Conservation (phyloP, 2,113 vertebrate genomes). For the Cairina moschata region DNA sequence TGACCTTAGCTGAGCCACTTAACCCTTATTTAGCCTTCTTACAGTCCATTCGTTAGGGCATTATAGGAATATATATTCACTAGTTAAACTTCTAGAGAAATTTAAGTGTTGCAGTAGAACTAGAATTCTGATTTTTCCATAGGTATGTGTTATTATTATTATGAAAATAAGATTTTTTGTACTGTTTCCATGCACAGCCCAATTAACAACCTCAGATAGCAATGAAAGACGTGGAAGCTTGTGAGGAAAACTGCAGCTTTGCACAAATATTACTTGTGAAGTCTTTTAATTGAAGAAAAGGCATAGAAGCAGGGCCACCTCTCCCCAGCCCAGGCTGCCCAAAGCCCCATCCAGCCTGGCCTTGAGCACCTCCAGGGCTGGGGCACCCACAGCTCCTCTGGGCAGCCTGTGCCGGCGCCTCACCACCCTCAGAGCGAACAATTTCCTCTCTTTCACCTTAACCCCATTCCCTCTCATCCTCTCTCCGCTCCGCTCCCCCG, state of each 20-base stretch:
- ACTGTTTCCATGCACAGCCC: background rate
- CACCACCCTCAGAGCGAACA: too few species aligned
- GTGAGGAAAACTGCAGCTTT: background rate
- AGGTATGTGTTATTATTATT: background rate
- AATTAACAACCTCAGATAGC: background rate
- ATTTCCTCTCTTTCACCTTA: too few species aligned
- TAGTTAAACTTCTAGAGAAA: background rate
- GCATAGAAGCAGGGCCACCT: background rate
- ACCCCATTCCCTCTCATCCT: too few species aligned
- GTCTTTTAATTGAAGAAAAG: background rate
- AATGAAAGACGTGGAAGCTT: background rate
- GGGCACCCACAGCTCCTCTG: too few species aligned
- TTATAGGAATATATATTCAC: background rate
- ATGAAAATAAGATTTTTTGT: background rate
- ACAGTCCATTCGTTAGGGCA: accelerated
- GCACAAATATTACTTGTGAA: background rate
- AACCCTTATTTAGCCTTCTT: background rate
- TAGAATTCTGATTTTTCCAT: background rate
- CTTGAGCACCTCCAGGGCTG: too few species aligned
- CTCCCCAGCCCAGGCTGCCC: too few species aligned
- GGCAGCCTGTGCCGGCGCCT: too few species aligned
- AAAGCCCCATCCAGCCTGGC: too few species aligned
- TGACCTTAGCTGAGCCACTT: background rate
- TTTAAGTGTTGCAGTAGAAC: background rate
- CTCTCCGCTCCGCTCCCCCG: too few species aligned